These are phyloP conservation scores for Brachionus calyciflorus DNA, from an alignment of 1,140 invertebrate genomes.

Conservation along the genomic window DNA sequence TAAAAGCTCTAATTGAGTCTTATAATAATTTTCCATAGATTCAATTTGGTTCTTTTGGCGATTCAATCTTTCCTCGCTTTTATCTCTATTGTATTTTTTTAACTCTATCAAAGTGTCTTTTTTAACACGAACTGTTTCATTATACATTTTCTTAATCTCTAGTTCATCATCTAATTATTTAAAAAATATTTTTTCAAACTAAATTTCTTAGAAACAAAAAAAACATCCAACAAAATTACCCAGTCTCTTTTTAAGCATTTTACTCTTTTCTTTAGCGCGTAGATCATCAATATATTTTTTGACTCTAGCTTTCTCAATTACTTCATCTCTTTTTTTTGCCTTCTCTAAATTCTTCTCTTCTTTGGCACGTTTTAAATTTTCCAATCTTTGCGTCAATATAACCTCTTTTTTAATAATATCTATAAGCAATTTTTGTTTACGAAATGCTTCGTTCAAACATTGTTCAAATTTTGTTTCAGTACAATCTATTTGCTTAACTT, in stretches of 20 bases:
- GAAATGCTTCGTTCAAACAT: conserved; percentile 57
- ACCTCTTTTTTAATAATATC: conserved; percentile 58
- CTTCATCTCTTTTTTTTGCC: conserved; percentile 55
- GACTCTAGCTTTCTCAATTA: conserved; percentile 55
- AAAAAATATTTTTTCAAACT: not conserved
- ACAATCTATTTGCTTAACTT: conserved; percentile 51
- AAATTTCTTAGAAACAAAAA: not conserved
- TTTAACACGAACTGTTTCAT: conserved; percentile 57
- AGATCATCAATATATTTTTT: conserved; percentile 59
- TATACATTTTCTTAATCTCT: conserved; percentile 57
- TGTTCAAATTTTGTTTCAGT: conserved; percentile 52
- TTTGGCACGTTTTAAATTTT: conserved; percentile 3
- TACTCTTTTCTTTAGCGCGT: conserved; percentile 54
- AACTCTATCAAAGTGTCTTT: conserved; percentile 57
- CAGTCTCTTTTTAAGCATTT: conserved; percentile 56
- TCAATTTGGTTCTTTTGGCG: conserved; percentile 56
- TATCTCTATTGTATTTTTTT: conserved; percentile 57
- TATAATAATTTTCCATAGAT: conserved; percentile 57
- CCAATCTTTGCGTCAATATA: conserved; percentile 52
- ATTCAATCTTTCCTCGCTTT: conserved; percentile 52
- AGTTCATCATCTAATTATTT: conserved; percentile 55
- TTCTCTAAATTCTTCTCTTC: conserved; percentile 44
- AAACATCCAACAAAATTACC: conserved; percentile 45
- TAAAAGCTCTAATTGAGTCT: not conserved
- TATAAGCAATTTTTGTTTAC: conserved; percentile 55